A percentile compares a stretch with the other conserved stretches of the same genome.
phyloP scores from a whole-genome alignment of 2,113 vertebrate species.

The Onychorhynchus coronatus region DNA sequence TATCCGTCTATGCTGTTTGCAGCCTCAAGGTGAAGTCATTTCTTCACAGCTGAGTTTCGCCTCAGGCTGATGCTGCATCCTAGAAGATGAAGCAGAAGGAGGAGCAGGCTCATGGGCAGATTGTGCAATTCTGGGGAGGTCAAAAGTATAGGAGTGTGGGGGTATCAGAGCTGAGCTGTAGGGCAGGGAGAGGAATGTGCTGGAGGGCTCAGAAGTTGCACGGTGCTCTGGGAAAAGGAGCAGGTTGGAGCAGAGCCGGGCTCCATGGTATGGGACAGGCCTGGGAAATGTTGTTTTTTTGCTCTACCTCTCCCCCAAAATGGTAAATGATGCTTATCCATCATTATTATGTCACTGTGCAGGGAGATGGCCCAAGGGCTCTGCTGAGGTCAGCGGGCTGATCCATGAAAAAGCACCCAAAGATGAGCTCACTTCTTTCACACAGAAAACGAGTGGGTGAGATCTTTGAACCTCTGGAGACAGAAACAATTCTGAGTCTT shows the following conservation, averaged over 20 bases:
- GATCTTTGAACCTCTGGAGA: not conserved
- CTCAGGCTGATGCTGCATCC: not conserved
- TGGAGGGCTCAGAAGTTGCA: not conserved
- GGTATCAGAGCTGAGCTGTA: not conserved
- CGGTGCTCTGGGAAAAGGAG: not conserved
- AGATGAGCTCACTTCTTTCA: not conserved
- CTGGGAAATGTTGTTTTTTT: not conserved
- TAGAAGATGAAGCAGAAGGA: not conserved
- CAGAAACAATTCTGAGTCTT: not conserved
- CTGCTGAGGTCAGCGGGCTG: not conserved
- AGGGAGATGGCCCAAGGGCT: not conserved
- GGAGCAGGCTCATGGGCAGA: not conserved
- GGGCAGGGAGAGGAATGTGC: slow-evolving; percentile 46
- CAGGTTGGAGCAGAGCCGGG: not conserved
- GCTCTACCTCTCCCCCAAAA: not conserved
- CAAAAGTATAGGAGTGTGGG: slow-evolving; percentile 20
- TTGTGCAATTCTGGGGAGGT: slow-evolving; percentile 21
- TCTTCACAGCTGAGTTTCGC: not conserved
- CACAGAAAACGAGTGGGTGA: not conserved
- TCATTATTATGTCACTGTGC: slow-evolving; percentile 47
- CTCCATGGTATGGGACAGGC: not conserved
- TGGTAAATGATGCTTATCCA: slow-evolving; percentile 52
- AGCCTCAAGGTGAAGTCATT: not conserved
- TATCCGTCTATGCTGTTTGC: not conserved
- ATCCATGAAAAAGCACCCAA: not conserved